Evolutionary conservation across 2,888 invertebrate species (phyloP), one percentile per base, ranked within the genome.

Genomic region (Apeira syringaria): DNA sequence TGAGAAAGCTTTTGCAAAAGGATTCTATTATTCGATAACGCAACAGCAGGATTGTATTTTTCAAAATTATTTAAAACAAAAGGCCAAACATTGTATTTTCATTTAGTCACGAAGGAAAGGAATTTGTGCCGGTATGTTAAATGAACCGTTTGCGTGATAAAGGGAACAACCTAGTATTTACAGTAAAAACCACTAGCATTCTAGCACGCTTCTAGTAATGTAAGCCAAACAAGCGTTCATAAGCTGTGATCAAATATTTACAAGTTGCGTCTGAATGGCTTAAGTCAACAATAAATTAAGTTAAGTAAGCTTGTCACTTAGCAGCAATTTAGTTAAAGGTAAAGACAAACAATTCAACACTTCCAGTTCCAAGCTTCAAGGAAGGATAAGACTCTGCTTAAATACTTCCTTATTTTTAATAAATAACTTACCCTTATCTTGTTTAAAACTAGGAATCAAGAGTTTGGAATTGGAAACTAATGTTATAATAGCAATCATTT

Each of bases 121-220:
- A 64, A 80, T 76, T 65, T 75, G 67, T 78, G 68, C 56, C 60
- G 74, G 60, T 71, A 67, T 72, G 72, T 69, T 66, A 67, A 70
- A 51, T 49, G 40, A 46, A 67, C 48, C 58, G 61, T 63, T 80
- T 60, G 68, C 82, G 73, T 75, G 77, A 63, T 53, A 41, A 61
- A 61, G 47, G 57, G 58, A 60, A 56, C 54, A 64, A 59, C 65
- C 64, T 62, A 61, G 68, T 62, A 68, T 15, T 3, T 70, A 59
- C 49, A 59, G 56, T 47, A 52, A 56, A 56, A 40, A 55, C 39
- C 35, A 46, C 51, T 38, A 51, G 7, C 20, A 20, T 2, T 15
- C 20, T 20, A 2, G 22, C 46, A 15, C 41, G 30, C 45, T 38
- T 48, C 35, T 11, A 8, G 30, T 29, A 49, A 35, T 49, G 48